Percentiles rank a stretch among this genome's conserved stretches.
These are phyloP conservation scores for Procambarus virginalis DNA, from an alignment of 1,140 invertebrate genomes.

Conservation along the genomic window DNA sequence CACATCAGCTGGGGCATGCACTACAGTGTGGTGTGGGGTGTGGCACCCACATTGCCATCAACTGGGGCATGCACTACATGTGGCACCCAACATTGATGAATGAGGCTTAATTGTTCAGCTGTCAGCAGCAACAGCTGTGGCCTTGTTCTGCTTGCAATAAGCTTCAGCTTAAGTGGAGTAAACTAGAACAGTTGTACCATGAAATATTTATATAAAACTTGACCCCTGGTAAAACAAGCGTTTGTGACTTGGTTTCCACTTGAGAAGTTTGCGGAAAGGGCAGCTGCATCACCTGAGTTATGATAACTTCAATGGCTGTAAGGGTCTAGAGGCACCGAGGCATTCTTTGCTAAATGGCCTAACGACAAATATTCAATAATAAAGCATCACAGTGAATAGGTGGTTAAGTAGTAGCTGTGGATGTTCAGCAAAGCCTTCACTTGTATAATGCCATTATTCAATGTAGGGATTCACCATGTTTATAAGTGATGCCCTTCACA, in stretches of 20 bases:
- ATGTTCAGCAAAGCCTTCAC: conserved; percentile 56
- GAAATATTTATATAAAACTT: conserved; percentile 4
- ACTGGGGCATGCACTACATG: background rate
- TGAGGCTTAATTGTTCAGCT: conserved; percentile 5
- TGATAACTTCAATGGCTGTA: conserved; percentile 42
- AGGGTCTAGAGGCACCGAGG: conserved; percentile 54
- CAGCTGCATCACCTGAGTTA: conserved; percentile 43
- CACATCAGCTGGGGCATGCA: background rate
- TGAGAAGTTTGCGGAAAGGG: background rate
- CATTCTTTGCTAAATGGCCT: conserved; percentile 55
- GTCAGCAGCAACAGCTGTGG: conserved; percentile 22
- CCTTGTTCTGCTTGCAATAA: conserved; percentile 3
- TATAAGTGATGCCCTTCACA: conserved; percentile 1
- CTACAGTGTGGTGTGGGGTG: no score
- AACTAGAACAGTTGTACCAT: conserved; percentile 32
- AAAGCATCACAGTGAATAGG: conserved; percentile 55
- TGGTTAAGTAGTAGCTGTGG: conserved; percentile 56
- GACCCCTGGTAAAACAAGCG: conserved; percentile 1
- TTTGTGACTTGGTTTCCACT: background rate
- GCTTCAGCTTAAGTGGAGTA: conserved; percentile 20
- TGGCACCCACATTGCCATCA: background rate
- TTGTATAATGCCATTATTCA: conserved; percentile 42
- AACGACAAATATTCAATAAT: conserved; percentile 39
- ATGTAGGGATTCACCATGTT: background rate
- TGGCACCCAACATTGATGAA: background rate